These are phyloP conservation scores for Andrena marginata DNA, from an alignment of 2,888 invertebrate genomes.

Conservation along the genomic window DNA sequence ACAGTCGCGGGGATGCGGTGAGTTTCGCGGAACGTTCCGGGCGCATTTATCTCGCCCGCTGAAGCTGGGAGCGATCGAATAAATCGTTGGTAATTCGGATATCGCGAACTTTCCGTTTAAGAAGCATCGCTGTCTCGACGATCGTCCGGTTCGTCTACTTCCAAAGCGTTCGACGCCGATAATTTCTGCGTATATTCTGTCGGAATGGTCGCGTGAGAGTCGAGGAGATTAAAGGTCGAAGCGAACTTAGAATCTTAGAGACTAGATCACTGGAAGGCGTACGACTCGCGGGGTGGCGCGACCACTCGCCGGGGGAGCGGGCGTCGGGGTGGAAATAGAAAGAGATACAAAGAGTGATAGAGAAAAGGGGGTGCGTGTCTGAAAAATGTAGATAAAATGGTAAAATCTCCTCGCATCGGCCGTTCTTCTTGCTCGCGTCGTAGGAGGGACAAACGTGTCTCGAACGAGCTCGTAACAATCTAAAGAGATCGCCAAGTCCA, in stretches of 20 bases:
- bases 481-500: conserved; percentile 60
- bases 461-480: conserved; percentile 63
- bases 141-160: no score
- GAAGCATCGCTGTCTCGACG: background rate
- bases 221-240: no score
- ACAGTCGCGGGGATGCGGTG: background rate
- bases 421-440: conserved; percentile 45
- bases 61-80: background rate
- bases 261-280: conserved; percentile 53
- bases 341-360: conserved; percentile 60
- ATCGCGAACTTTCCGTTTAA: background rate
- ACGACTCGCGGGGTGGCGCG: conserved; percentile 46
- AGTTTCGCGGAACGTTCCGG: background rate
- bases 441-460: conserved; percentile 57
- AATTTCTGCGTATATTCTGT: no score
- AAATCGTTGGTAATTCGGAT: background rate
- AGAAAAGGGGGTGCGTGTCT: conserved; percentile 61
- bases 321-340: conserved; percentile 57
- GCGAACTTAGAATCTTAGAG: background rate
- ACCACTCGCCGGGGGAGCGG: conserved; percentile 45
- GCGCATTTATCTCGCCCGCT: background rate
- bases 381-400: conserved; percentile 67
- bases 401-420: conserved; percentile 51
- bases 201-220: no score
- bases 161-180: no score